phyloP scores from a whole-genome alignment of 2,113 vertebrate species.

The Zosterops japonicus region DNA sequence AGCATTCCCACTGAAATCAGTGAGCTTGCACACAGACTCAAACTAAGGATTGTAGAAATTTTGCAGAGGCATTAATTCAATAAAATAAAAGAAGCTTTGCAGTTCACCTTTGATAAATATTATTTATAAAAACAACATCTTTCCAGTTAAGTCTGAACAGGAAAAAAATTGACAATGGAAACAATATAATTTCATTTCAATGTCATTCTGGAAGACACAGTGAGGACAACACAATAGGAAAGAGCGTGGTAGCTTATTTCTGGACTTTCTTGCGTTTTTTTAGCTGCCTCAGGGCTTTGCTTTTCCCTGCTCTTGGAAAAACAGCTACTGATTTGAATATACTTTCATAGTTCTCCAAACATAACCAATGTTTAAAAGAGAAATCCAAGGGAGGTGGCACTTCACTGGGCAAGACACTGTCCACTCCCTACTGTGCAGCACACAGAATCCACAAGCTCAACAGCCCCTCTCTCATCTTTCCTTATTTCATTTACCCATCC shows the following conservation, averaged over 20 bases:
- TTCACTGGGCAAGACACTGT: conserved; percentile 67
- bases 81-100: conserved; percentile 62
- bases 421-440: conserved; percentile 72
- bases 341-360: conserved; percentile 54
- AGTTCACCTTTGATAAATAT: conserved; percentile 75
- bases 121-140: conserved; percentile 62
- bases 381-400: conserved; percentile 60
- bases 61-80: not conserved
- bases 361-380: conserved; percentile 63
- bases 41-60: not conserved
- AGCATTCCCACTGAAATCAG: not conserved
- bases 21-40: not conserved
- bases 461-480: conserved; percentile 75
- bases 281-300: conserved; percentile 64
- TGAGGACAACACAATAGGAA: not conserved
- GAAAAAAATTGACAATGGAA: conserved; percentile 36
- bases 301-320: conserved; percentile 55
- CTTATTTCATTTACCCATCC: conserved; percentile 86
- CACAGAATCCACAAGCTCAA: conserved; percentile 75
- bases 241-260: conserved; percentile 57
- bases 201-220: conserved; percentile 45
- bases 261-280: conserved; percentile 65
- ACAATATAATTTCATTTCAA: conserved; percentile 40
- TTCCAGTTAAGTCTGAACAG: conserved; percentile 64
- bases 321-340: conserved; percentile 59